phyloP scores from a whole-genome alignment of 30 jellyfish, hydroid and myxozoan species.

The Aurelia sp. region DNA sequence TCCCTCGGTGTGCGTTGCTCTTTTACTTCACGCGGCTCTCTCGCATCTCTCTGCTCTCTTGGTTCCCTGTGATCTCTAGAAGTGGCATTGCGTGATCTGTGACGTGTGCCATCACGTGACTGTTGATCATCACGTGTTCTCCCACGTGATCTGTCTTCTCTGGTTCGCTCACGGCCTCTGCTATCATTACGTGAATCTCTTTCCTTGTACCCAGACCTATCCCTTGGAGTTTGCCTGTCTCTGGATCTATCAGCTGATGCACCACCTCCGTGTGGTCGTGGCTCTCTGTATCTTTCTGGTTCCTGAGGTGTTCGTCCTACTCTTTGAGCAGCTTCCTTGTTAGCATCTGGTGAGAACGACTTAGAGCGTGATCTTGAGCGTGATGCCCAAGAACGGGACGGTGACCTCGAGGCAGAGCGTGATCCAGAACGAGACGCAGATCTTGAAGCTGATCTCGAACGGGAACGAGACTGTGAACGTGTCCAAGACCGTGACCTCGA shows the following conservation, averaged over 20 bases:
- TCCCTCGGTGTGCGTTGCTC: constrained; percentile 14
- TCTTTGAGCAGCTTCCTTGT: constrained; percentile 30
- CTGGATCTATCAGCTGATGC: constrained; percentile 38
- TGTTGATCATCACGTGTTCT: constrained; percentile 51
- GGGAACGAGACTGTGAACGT: constrained; percentile 47
- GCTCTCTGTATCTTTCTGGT: constrained; percentile 48
- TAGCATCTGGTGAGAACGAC: constrained; percentile 34
- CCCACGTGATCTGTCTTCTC: constrained; percentile 58
- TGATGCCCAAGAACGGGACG: constrained; percentile 65
- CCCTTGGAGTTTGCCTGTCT: constrained; percentile 35
- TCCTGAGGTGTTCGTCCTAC: constrained; percentile 6
- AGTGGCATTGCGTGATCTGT: constrained; percentile 21
- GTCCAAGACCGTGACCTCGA: constrained; percentile 64
- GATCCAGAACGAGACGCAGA: constrained; percentile 65
- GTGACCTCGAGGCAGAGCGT: constrained; percentile 64
- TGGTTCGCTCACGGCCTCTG: constrained; percentile 60
- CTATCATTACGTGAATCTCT: constrained; percentile 30
- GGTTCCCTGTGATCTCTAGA: constrained; percentile 60
- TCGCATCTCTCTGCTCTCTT: constrained; percentile 16
- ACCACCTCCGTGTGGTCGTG: constrained; percentile 4
- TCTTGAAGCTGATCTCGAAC: constrained; percentile 67
- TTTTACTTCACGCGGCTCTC: constrained; percentile 10
- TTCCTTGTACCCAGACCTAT: constrained; percentile 49
- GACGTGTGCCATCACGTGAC: constrained; percentile 52
- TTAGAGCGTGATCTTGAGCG: constrained; percentile 46